phyloP scores from a whole-genome alignment of 2,113 vertebrate species.

The Centropristis striata region DNA sequence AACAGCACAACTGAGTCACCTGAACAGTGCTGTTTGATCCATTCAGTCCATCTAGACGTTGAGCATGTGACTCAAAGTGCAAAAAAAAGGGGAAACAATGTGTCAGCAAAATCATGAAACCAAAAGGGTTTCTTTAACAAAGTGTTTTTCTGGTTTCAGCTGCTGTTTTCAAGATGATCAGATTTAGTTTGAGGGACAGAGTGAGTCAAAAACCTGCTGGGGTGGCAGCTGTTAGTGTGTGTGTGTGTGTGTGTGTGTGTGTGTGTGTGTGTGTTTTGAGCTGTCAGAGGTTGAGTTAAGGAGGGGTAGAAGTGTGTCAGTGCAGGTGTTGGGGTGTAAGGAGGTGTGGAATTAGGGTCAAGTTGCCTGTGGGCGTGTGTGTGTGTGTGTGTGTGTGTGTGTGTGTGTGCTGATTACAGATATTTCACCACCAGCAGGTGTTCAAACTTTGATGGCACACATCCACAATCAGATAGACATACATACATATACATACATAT shows the following conservation, averaged over 20 bases:
- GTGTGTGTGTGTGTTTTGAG: constrained; percentile 10
- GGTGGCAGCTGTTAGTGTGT: background rate
- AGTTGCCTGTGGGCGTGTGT: constrained; percentile 43
- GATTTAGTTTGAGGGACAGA: background rate
- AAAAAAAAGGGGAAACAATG: background rate
- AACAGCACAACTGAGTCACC: background rate
- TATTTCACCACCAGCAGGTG: constrained; percentile 53
- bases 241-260: constrained; percentile 3
- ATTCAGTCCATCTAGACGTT: too few relatives aligned
- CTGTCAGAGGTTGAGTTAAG: constrained; percentile 25
- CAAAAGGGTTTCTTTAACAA: too few relatives aligned
- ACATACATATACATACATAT: background rate
- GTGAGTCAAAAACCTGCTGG: background rate
- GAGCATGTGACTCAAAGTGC: background rate
- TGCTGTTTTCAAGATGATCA: background rate
- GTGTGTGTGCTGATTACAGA: constrained; percentile 28
- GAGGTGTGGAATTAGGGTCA: constrained; percentile 43
- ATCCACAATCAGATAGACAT: background rate
- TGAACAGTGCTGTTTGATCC: background rate
- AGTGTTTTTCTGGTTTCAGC: background rate
- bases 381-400: constrained; percentile 4
- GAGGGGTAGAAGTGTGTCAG: constrained; percentile 53
- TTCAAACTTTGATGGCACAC: background rate
- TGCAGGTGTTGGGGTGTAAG: constrained; percentile 58
- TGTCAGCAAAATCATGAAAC: background rate